A percentile compares a stretch with the other conserved stretches of the same genome.
Conservation (phyloP, 2,888 invertebrate species). For the Lacanobia wlatinum region DNA sequence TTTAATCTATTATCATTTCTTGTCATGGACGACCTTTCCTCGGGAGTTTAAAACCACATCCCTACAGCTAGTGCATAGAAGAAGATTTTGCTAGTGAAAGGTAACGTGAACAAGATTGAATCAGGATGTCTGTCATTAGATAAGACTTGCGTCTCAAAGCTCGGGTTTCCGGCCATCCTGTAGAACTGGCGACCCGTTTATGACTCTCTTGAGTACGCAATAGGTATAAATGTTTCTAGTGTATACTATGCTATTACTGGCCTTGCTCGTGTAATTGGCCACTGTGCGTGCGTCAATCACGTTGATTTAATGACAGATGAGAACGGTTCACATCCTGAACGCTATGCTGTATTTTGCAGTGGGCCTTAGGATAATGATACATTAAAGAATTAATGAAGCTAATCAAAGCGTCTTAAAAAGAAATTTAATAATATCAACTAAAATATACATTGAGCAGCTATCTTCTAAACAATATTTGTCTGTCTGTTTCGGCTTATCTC, state of each 20-base stretch:
- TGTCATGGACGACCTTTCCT: constrained; percentile 71
- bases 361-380: constrained; percentile 4
- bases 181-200: constrained; percentile 64
- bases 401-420: too few species aligned
- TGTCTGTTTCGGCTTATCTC: too few species aligned
- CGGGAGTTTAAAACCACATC: constrained; percentile 51
- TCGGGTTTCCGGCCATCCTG: constrained; percentile 81
- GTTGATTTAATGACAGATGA: constrained; percentile 77
- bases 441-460: too few species aligned
- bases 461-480: too few species aligned
- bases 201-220: constrained; percentile 70
- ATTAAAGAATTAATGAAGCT: background rate
- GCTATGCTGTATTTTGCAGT: constrained; percentile 35
- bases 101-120: constrained; percentile 71
- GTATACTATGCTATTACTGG: constrained; percentile 65
- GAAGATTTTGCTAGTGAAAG: constrained; percentile 72
- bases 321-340: constrained; percentile 61
- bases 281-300: constrained; percentile 75
- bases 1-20: constrained; percentile 76
- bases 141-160: constrained; percentile 69
- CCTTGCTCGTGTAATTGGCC: constrained; percentile 70
- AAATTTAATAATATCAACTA: too few species aligned
- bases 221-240: constrained; percentile 40
- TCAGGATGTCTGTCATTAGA: constrained; percentile 74
- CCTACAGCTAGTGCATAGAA: constrained; percentile 51